Conservation (phyloP, 2,113 vertebrate species). For the Noturus placidus region DNA sequence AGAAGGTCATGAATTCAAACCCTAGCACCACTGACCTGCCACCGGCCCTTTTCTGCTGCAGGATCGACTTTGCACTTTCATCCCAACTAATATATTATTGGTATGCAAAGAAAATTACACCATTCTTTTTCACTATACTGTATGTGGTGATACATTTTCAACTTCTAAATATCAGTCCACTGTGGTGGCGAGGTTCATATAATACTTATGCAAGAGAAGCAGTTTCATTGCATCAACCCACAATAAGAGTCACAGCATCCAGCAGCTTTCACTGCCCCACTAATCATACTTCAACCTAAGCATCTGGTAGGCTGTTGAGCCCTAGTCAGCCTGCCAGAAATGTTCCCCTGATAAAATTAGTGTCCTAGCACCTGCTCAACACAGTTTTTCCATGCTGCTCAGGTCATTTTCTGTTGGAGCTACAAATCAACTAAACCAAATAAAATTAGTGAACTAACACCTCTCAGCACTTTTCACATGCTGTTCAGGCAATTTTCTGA, state of each 20-base stretch:
- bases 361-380: constrained; percentile 31
- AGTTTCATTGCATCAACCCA: constrained; percentile 5
- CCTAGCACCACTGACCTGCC: background rate
- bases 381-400: constrained; percentile 32
- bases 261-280: constrained; percentile 1
- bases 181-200: background rate
- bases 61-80: too few relatives aligned
- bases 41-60: background rate
- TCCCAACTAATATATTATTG: background rate
- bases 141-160: background rate
- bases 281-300: constrained; percentile 36
- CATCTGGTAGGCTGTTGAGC: constrained; percentile 28
- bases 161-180: background rate
- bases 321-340: constrained; percentile 37
- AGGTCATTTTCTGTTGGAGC: constrained; percentile 4
- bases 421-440: constrained; percentile 19
- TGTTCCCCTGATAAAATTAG: constrained; percentile 33
- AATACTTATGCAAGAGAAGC: constrained; percentile 6
- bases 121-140: background rate
- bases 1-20: background rate
- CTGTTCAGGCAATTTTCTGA: background rate
- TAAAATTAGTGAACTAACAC: background rate
- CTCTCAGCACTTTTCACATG: background rate
- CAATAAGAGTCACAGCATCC: constrained; percentile 17
- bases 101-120: background rate